Base-by-base conservation (phyloP, 2,797 vertebrate species). In the Falco berigora region DNA sequence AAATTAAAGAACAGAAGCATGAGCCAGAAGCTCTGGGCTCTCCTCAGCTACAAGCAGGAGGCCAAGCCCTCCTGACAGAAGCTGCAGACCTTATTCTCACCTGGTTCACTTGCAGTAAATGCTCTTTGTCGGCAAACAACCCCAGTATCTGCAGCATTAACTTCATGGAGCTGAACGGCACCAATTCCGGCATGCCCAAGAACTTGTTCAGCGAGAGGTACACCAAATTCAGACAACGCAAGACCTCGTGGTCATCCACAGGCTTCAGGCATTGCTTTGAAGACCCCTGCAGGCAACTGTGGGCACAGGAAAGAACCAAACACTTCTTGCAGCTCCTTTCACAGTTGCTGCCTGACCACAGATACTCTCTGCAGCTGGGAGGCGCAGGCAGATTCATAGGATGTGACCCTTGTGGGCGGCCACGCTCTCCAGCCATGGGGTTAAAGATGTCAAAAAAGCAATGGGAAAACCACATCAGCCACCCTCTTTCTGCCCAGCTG, bases 121-220 rank as follows among this genome's bases (percentile, higher is more conserved):
- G 52, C 16, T 1, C 46, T 50, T 38, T 66, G 61, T 16, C 4
- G 20, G 5, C 6, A 9, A 59, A 67, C 28, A 21, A 22, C n/a
- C 38, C 38, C 1, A 88, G 68, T 4, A 59, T 28, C 28, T 2
- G 38, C 61, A 88, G 76, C 76, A 11, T 3, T 1, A 1, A 7
- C 32, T n/a, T 14, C 61, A 40, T 1, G 3, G 76, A 24, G 36
- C 6, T 3, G 32, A n/a, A 44, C 1, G 18, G 9, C 44, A 22
- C 18, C 2, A 0, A 3, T 3, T 25, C 8, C 19, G 1, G 6
- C 36, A 8, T 7, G 16, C 20, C 4, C 46, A 52, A 17, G 14
- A 81, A 3, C 2, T 2, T 5, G 14, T 38, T 22, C 36, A 66
- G 15, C 38, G 67, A 20, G 10, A 38, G 0, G 20, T 46, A 66